Evolutionary conservation across 2,797 vertebrate genomes (phyloP).

Genomic region (Cephalopachus bancanus): DNA sequence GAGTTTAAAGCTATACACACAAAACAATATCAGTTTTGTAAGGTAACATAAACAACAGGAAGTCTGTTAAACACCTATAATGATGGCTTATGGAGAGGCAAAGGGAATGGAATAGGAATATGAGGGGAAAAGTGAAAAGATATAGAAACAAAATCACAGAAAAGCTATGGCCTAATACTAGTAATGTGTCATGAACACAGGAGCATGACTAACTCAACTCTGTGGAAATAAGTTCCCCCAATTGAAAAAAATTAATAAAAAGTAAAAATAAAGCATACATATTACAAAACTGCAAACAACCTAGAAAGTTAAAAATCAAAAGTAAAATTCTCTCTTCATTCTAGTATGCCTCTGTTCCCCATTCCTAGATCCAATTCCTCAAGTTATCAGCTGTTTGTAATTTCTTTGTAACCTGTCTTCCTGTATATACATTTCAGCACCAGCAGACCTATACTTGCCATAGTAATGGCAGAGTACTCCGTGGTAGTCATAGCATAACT

Average conservation of each 20-base stretch:
- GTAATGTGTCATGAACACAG: background rate
- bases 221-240: background rate
- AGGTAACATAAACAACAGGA: background rate
- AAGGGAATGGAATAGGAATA: background rate
- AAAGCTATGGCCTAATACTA: background rate
- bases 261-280: background rate
- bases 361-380: background rate
- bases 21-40: background rate
- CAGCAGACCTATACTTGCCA: background rate
- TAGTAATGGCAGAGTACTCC: background rate
- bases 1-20: background rate
- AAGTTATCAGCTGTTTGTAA: background rate
- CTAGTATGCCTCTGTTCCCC: background rate
- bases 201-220: background rate
- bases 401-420: background rate
- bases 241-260: background rate
- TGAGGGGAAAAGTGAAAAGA: background rate
- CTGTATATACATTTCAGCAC: background rate
- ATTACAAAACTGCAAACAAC: background rate
- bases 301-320: background rate
- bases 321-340: conserved; percentile 12
- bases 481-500: too few species aligned
- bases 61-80: background rate
- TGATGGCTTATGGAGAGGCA: background rate
- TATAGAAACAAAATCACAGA: background rate